phyloP scores from a whole-genome alignment of 2,888 invertebrate species.

The Amblyteles armatorius region DNA sequence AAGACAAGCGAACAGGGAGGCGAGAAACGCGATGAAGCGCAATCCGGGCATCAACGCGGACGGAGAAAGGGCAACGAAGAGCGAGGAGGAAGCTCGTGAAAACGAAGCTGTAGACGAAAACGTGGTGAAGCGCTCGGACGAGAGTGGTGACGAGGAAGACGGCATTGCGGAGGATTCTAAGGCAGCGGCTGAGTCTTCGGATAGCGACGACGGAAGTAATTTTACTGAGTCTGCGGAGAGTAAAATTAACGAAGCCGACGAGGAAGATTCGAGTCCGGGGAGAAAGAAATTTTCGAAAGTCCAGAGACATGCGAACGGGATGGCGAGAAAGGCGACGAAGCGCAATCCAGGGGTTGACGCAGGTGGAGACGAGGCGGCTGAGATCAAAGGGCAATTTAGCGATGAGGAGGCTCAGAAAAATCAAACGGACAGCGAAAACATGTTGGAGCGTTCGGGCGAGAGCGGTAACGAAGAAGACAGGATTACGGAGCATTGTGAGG shows the following conservation, averaged over 20 bases:
- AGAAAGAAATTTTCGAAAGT: constrained; percentile 69
- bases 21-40: constrained; percentile 35
- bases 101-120: neutral
- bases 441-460: constrained; percentile 19
- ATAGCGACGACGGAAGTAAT: neutral
- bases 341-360: too few species aligned
- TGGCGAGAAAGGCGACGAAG: constrained; percentile 30
- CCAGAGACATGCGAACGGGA: constrained; percentile 61
- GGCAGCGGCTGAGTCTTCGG: constrained; percentile 13
- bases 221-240: neutral
- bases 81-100: neutral
- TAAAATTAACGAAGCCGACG: constrained; percentile 21
- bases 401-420: neutral
- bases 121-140: constrained; percentile 23
- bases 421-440: constrained; percentile 2
- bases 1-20: constrained; percentile 61
- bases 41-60: neutral
- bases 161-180: constrained; percentile 19
- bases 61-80: neutral
- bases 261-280: constrained; percentile 68
- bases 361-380: neutral
- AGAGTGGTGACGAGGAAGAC: constrained; percentile 26
- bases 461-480: constrained; percentile 28
- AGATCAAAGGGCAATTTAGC: neutral
- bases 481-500: constrained; percentile 8